Evolutionary conservation across 1,140 invertebrate genomes (phyloP), one percentile per base, ranked within the genome.

Genomic region (Papilio dardanus): DNA sequence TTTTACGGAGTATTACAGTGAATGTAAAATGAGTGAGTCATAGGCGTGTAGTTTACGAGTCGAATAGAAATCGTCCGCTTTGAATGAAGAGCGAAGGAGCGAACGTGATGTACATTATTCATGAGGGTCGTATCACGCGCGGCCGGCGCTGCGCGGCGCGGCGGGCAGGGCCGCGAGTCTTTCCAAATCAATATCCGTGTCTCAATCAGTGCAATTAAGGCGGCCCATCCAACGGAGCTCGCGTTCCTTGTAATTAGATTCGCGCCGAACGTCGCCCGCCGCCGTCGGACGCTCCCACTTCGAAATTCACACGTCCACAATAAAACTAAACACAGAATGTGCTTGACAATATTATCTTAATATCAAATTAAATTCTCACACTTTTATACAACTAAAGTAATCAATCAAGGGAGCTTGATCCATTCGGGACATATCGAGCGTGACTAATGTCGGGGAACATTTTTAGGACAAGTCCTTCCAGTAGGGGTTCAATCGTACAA

Each of bases 61-160:
- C 82, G 91, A 92, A 92, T 92, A 92, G 91, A 92, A 92, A 92
- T 92, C 91, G 91, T 92, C 89, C 87, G 88, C 88, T 92, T 92
- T 90, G 87, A 92, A 90, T 89, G 88, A 91, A 86, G 88, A 92
- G 86, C 87, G 89, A 90, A 91, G 88, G 89, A 91, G 88, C 85
- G 89, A 84, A 89, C 89, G 83, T 85, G 85, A 78, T 86, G 81
- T 92, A 77, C 88, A 92, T 93, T 91, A 92, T 93, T 92, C 89
- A 93, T 93, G 88, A 92, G 85, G 77, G 83, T 80, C 86, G 87
- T 85, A 90, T 89, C 87, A 89, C 88, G 88, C 84, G 77, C 87
- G 85, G 82, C 78, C 83, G 77, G 78, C 77, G 81, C 74, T 80
- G 69, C 71, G 74, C 83, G 77, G 78, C 77, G 81, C 74, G 81